Conservation (phyloP, 2,113 vertebrate species). For the Hippopotamus amphibius region DNA sequence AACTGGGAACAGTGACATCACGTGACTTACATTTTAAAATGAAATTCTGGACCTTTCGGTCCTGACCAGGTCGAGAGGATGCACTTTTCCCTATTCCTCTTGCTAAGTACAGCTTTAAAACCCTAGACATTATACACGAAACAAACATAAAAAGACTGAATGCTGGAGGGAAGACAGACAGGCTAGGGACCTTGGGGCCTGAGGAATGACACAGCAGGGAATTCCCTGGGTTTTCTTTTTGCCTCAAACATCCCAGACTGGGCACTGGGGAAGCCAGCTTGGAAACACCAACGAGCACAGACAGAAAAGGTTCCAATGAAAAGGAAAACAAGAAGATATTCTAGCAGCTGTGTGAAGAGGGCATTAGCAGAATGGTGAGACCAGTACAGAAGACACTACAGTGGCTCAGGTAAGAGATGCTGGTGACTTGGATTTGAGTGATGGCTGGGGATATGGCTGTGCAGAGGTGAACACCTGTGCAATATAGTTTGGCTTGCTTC, state of each 20-base stretch:
- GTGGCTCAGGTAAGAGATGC: neutral
- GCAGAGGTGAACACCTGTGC: neutral
- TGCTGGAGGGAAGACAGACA: neutral
- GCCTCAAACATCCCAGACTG: neutral
- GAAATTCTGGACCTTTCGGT: neutral
- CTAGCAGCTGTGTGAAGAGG: neutral
- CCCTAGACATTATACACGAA: neutral
- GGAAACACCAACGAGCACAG: neutral
- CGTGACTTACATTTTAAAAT: neutral
- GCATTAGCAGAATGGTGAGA: neutral
- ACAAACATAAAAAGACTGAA: neutral
- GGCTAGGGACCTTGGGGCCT: neutral
- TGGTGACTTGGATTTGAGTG: neutral
- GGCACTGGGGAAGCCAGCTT: neutral
- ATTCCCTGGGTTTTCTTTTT: neutral
- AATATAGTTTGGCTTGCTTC: neutral
- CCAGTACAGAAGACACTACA: neutral
- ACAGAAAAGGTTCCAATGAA: neutral
- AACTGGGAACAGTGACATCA: neutral
- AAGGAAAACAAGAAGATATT: neutral
- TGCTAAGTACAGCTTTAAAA: neutral
- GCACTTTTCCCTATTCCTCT: neutral
- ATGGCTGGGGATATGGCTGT: neutral
- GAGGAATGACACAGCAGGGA: neutral
- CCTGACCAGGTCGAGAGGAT: neutral